Conservation (phyloP, 2,797 vertebrate genomes). For the Ctenopoma kingsleyae region DNA sequence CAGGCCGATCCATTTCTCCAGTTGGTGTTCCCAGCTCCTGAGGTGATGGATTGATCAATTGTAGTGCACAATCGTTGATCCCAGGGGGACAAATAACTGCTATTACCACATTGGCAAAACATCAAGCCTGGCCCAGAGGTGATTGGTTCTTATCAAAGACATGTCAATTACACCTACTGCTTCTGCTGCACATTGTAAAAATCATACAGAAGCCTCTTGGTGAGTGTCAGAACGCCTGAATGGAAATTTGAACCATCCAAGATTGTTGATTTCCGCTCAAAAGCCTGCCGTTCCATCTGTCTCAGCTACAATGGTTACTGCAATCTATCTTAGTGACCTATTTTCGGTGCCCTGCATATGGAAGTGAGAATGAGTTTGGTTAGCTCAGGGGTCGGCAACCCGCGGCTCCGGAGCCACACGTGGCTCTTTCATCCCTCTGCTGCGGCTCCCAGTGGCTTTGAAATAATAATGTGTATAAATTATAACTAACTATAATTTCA, state of each 20-base stretch:
- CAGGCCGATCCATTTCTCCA: constrained; percentile 42
- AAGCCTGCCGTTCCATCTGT: background rate
- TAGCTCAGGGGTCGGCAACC: too few species aligned
- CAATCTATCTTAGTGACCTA: too few species aligned
- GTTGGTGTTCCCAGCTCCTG: constrained; percentile 18
- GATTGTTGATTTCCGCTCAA: background rate
- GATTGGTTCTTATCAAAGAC: constrained; percentile 37
- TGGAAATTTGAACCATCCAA: background rate
- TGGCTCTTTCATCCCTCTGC: too few species aligned
- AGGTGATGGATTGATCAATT: constrained; percentile 58
- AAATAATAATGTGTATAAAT: too few species aligned
- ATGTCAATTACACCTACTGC: constrained; percentile 32
- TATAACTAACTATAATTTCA: too few species aligned
- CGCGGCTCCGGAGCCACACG: too few species aligned
- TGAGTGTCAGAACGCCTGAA: constrained; percentile 4
- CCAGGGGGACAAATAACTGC: constrained; percentile 42
- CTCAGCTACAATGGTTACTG: background rate
- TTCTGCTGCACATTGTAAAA: constrained; percentile 17
- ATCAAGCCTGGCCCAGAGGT: background rate
- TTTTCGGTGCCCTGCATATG: too few species aligned
- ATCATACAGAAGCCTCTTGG: constrained; percentile 3
- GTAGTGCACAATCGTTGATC: constrained; percentile 36
- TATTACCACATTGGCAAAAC: constrained; percentile 56
- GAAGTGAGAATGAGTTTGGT: too few species aligned
- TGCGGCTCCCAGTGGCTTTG: too few species aligned